These are phyloP conservation scores for Chalcosyrphus nemorum DNA, from an alignment of 2,888 invertebrate genomes.

Conservation along the genomic window DNA sequence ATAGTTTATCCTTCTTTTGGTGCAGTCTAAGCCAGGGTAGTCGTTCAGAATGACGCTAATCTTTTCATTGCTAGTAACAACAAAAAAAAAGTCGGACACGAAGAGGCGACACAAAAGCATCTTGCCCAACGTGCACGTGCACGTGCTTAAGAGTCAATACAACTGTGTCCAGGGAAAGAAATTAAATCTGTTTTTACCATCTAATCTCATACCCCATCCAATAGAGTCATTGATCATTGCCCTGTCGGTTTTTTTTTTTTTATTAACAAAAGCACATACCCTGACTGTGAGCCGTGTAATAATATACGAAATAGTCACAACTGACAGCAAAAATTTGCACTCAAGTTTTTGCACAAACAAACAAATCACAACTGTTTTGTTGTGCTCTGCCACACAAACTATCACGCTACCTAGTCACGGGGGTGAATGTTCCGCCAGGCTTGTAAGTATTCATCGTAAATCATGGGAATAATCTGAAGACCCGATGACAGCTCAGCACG, in stretches of 20 bases:
- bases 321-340: background rate
- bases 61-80: no score
- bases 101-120: no score
- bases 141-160: no score
- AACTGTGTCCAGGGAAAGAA: no score
- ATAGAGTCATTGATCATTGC: background rate
- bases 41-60: no score
- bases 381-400: background rate
- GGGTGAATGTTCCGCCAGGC: background rate
- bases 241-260: background rate
- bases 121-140: no score
- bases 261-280: background rate
- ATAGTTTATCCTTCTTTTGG: no score
- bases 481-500: background rate
- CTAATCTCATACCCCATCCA: background rate
- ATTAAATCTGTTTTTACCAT: background rate
- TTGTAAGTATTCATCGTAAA: slow-evolving; percentile 1
- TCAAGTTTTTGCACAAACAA: background rate
- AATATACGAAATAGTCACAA: background rate
- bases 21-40: no score
- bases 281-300: no score
- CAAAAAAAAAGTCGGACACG: no score
- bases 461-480: background rate
- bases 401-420: background rate
- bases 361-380: background rate